These are phyloP conservation scores for Drosophila kohkoa DNA, from an alignment of 1,140 invertebrate species.

Conservation along the genomic window DNA sequence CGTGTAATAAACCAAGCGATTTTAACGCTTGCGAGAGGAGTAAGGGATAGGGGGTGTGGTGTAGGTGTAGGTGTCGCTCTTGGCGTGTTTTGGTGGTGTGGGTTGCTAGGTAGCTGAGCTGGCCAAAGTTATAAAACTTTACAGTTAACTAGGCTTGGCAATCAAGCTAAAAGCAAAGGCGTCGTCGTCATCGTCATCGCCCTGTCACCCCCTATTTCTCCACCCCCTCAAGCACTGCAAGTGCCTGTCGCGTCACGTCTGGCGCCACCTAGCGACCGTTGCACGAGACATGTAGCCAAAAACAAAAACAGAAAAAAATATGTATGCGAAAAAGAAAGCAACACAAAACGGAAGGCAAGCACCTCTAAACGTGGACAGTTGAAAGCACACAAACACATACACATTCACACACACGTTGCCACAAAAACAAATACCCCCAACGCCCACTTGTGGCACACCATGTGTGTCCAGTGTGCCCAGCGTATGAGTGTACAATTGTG, in stretches of 20 bases:
- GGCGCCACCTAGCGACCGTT: constrained; percentile 72
- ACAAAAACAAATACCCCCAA: constrained; percentile 9
- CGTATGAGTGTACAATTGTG: neutral
- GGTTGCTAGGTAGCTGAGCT: constrained; percentile 32
- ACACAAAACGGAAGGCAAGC: constrained; percentile 45
- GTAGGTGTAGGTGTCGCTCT: neutral
- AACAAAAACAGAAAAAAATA: constrained; percentile 28
- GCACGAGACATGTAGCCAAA: constrained; percentile 36
- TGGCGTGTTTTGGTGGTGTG: neutral
- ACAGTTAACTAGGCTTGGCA: constrained; percentile 83
- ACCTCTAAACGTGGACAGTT: constrained; percentile 74
- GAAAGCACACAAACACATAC: constrained; percentile 10
- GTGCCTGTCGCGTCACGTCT: constrained; percentile 58
- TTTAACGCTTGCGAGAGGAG: constrained; percentile 67
- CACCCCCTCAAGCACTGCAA: constrained; percentile 24
- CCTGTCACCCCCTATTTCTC: neutral
- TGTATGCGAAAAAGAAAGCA: constrained; percentile 5
- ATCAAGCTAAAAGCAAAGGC: constrained; percentile 83
- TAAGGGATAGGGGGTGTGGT: neutral
- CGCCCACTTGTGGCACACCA: constrained; percentile 45
- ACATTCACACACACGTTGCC: constrained; percentile 16
- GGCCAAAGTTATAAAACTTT: constrained; percentile 82
- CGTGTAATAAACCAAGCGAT: constrained; percentile 82
- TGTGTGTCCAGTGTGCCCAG: constrained; percentile 38
- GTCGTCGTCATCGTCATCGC: constrained; percentile 56